Evolutionary conservation across 92 coral and sea anemone species (phyloP).

Genomic region (Galaxea fascicularis): DNA sequence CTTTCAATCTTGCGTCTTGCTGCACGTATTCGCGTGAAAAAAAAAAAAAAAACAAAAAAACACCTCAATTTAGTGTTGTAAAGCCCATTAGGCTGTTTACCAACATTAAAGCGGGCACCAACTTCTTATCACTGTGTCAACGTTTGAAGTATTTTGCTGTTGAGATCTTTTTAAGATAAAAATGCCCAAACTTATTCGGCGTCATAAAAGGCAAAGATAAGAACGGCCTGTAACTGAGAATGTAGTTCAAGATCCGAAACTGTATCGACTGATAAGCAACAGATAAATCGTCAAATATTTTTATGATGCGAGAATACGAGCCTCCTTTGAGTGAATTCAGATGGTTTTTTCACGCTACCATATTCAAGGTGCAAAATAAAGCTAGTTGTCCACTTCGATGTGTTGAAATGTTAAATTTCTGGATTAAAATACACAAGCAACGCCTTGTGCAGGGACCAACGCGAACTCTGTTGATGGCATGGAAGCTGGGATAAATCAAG

Average conservation of each 20-base stretch:
- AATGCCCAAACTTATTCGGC: slow-evolving; percentile 11
- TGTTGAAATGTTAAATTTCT: too few species aligned
- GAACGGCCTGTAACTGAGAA: neutral
- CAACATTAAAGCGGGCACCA: neutral
- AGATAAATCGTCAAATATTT: slow-evolving; percentile 8
- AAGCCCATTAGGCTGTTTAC: neutral
- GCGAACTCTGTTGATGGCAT: too few species aligned
- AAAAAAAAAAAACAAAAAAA: neutral
- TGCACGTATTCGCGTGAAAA: neutral
- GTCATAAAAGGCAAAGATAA: slow-evolving; percentile 20
- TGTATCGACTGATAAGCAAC: slow-evolving; percentile 33
- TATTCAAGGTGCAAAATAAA: too few species aligned
- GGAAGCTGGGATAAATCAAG: neutral
- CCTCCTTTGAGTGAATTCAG: neutral
- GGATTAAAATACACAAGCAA: neutral
- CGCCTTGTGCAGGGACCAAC: neutral
- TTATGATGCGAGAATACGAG: too few species aligned
- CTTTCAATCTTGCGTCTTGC: neutral
- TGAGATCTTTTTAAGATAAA: neutral
- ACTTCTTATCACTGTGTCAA: neutral
- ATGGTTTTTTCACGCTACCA: too few species aligned
- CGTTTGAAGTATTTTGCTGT: neutral
- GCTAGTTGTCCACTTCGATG: too few species aligned
- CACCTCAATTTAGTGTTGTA: neutral
- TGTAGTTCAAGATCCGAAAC: neutral